Base-by-base conservation (phyloP, 92 coral and sea anemone species). In the Micromussa lordhowensis region DNA sequence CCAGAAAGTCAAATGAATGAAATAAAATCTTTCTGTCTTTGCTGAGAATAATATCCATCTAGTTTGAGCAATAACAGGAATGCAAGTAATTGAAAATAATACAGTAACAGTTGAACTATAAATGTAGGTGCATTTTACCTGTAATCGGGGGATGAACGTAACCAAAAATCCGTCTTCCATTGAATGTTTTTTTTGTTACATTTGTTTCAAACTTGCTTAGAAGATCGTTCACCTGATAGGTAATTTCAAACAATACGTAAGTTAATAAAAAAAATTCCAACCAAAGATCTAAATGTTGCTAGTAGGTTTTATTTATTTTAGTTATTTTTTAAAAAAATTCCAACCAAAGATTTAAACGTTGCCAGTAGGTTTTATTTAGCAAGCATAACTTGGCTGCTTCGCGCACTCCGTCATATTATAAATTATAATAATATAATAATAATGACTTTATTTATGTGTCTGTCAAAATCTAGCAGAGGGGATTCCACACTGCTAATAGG, bases 61-160 rank as follows among this genome's bases (percentile, higher is more conserved):
- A 61, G 68, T 66, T 15, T 4, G 34, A 3, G 1, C 32, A 66
- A 66, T 0, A 66, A 66, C 17, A 26, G 29, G 29, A 66, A 14
- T 15, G 17, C 29, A 7, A 26, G 24, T 63, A 22, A 63, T 10
- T 66, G 51, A 12, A 44, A 44, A 8, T 44, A 44, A 44, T 0
- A n/a, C n/a, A n/a, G n/a, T 44, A 8, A 44, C 51, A 44, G 12
- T 44, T 44, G 51, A 26, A 66, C 32, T 66, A 0, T 9, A 26
- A 26, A 7, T 12, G 5, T 66, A 22, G 0, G 7, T 22, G 13
- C 71, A 28, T 72, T 72, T 77, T 68, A 93, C 96, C 96, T 85
- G 96, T 91, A 35, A 61, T 57, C 26, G 94, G 92, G 18, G 96
- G 94, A 59, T 93, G 96, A 77, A 93, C 34, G 83, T 91, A 93